Evolutionary conservation across 2,888 invertebrate genomes (phyloP).

Genomic region (Ommatoiulus sabulosus): DNA sequence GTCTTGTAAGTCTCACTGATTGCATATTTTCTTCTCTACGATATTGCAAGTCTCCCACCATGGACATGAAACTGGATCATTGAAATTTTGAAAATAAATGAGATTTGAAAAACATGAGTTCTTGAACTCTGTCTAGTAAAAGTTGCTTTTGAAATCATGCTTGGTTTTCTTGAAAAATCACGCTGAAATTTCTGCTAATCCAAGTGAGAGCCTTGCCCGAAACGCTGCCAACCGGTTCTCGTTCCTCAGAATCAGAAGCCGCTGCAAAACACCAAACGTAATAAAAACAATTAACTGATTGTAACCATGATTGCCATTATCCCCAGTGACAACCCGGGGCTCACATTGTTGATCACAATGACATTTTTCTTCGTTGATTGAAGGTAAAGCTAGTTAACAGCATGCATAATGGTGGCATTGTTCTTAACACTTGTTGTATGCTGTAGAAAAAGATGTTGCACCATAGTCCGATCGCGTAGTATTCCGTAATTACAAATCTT

Average conservation of each 20-base stretch:
- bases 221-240: neutral
- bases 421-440: neutral
- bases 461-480: slow-evolving; percentile 15
- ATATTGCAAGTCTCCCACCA: neutral
- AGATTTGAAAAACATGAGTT: neutral
- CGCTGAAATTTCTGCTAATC: too few species aligned
- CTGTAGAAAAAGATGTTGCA: slow-evolving; percentile 47
- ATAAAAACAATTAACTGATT: slow-evolving; percentile 26
- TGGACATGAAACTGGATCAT: neutral
- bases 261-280: slow-evolving; percentile 34
- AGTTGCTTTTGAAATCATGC: neutral
- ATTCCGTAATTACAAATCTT: slow-evolving; percentile 26
- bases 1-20: neutral
- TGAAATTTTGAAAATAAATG: too few species aligned
- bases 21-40: neutral
- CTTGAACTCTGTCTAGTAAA: neutral
- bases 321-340: neutral
- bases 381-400: slow-evolving; percentile 33
- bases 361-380: neutral
- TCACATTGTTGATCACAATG: slow-evolving; percentile 35
- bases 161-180: too few species aligned
- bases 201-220: neutral
- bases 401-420: neutral
- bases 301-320: slow-evolving; percentile 16
- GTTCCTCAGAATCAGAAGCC: neutral